Evolutionary conservation across 2,888 invertebrate genomes (phyloP).

Genomic region (Ormia ochracea): DNA sequence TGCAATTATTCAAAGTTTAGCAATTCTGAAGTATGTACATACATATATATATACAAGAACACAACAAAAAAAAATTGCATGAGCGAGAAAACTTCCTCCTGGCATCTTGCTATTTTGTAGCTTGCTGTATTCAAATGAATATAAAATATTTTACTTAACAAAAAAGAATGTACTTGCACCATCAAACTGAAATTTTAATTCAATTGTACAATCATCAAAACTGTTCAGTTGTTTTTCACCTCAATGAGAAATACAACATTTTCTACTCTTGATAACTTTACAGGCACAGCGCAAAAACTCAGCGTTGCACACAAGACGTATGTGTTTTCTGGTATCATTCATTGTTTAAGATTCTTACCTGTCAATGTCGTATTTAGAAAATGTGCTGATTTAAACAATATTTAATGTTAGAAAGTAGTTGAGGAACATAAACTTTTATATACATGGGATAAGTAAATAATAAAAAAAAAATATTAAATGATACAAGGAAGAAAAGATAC

Average conservation of each 20-base stretch:
- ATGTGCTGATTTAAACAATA: constrained; percentile 53
- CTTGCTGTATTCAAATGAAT: no score
- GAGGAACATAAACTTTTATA: neutral
- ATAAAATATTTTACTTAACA: no score
- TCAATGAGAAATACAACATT: neutral
- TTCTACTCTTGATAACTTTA: neutral
- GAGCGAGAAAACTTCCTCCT: no score
- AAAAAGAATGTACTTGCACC: no score
- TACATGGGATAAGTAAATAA: neutral
- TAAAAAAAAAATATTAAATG: neutral
- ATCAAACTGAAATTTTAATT: no score
- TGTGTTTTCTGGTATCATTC: neutral
- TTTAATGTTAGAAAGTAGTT: neutral
- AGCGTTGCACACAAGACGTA: constrained; percentile 38
- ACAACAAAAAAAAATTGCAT: no score
- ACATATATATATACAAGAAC: no score
- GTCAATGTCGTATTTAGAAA: constrained; percentile 42
- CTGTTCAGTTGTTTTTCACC: neutral
- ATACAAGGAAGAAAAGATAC: neutral
- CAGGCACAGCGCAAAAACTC: neutral
- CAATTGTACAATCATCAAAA: no score
- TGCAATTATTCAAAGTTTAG: no score
- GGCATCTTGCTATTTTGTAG: no score
- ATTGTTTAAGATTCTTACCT: constrained; percentile 43
- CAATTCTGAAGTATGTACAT: no score